Conservation (phyloP, 2,888 invertebrate species). For the Drosophila helvetica region DNA sequence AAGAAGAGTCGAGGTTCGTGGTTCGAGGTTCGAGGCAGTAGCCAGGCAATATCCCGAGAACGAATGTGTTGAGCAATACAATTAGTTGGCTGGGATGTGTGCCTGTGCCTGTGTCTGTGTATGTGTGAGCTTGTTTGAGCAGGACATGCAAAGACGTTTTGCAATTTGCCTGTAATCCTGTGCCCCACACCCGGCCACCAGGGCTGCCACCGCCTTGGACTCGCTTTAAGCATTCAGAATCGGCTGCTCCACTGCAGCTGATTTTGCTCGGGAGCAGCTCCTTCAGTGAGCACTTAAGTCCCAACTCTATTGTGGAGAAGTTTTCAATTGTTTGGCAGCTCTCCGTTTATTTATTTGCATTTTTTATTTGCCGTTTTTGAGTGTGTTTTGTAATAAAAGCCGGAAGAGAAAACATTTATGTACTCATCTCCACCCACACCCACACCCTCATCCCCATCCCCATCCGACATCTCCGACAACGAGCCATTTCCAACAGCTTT, state of each 20-base stretch:
- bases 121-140: constrained; percentile 33
- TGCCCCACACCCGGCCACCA: constrained; percentile 4
- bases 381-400: constrained; percentile 79
- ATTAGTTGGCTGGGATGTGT: constrained; percentile 61
- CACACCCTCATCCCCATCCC: background rate
- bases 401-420: constrained; percentile 56
- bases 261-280: constrained; percentile 25
- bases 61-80: constrained; percentile 75
- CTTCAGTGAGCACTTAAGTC: constrained; percentile 74
- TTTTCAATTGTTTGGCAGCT: constrained; percentile 76
- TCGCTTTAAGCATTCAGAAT: constrained; percentile 66
- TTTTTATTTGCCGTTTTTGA: constrained; percentile 56
- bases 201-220: constrained; percentile 6
- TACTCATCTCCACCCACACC: constrained; percentile 1
- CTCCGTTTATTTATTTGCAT: constrained; percentile 73
- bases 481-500: constrained; percentile 65
- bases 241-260: constrained; percentile 57
- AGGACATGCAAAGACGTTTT: constrained; percentile 74
- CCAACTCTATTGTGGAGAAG: constrained; percentile 59
- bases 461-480: constrained; percentile 27
- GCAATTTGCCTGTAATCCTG: constrained; percentile 76
- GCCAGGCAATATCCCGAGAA: constrained; percentile 49
- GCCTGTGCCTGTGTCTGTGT: constrained; percentile 24
- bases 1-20: background rate
- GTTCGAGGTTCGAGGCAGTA: constrained; percentile 24